These are phyloP conservation scores for Poecilia picta DNA, from an alignment of 2,797 vertebrate species.

Conservation along the genomic window DNA sequence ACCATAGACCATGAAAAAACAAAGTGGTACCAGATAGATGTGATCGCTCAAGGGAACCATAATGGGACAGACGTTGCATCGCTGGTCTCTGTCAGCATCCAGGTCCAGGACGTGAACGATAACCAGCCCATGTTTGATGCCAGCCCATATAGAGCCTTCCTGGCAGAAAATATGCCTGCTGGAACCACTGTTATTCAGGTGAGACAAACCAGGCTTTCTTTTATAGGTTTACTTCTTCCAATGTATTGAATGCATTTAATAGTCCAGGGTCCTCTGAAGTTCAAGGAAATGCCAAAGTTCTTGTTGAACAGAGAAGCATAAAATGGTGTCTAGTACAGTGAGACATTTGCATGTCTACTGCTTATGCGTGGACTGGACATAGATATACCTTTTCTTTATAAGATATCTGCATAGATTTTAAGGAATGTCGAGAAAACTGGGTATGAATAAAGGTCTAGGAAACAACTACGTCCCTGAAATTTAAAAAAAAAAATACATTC, in stretches of 20 bases:
- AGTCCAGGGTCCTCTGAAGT: not conserved
- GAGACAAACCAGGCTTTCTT: slow-evolving; percentile 13
- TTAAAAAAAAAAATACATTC: too few relatives aligned
- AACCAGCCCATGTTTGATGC: slow-evolving; percentile 95
- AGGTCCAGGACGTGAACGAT: slow-evolving; percentile 96
- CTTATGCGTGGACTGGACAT: not conserved
- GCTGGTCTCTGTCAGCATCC: slow-evolving; percentile 92
- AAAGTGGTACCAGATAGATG: slow-evolving; percentile 95
- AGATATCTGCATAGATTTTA: not conserved
- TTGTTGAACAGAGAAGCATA: not conserved
- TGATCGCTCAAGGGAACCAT: slow-evolving; percentile 91
- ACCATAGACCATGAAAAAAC: slow-evolving; percentile 93
- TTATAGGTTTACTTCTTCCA: not conserved
- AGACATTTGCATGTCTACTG: not conserved
- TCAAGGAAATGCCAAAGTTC: not conserved
- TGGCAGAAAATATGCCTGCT: slow-evolving; percentile 94
- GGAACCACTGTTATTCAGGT: slow-evolving; percentile 94
- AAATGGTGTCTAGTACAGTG: not conserved
- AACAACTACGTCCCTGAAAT: not conserved
- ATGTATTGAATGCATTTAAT: not conserved
- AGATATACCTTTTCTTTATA: not conserved
- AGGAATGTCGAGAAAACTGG: not conserved
- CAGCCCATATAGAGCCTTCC: slow-evolving; percentile 90
- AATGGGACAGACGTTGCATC: slow-evolving; percentile 89
- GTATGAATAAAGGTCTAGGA: not conserved